These are phyloP conservation scores for Chlorops oryzae DNA, from an alignment of 1,140 invertebrate genomes.

Conservation along the genomic window DNA sequence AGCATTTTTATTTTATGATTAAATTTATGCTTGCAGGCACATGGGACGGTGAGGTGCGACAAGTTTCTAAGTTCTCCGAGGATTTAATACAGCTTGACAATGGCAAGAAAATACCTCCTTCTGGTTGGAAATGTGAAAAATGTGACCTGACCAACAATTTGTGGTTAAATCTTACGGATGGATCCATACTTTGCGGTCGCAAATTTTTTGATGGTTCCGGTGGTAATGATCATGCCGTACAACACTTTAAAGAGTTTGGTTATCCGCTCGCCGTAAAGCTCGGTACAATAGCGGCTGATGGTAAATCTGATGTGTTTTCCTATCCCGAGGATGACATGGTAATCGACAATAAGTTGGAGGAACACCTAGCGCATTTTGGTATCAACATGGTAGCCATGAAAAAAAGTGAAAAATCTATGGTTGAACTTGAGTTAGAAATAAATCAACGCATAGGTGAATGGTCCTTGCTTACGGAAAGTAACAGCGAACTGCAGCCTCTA, in stretches of 20 bases:
- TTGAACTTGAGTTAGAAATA: slow-evolving; percentile 93
- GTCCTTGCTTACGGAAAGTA: slow-evolving; percentile 85
- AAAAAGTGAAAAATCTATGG: slow-evolving; percentile 99
- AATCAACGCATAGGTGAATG: slow-evolving; percentile 95
- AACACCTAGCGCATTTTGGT: slow-evolving; percentile 91
- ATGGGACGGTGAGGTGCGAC: slow-evolving; percentile 88
- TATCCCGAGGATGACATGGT: slow-evolving; percentile 99
- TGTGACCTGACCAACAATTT: slow-evolving; percentile 93
- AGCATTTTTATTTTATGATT: too few species aligned
- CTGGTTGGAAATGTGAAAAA: slow-evolving; percentile 90
- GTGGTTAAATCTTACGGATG: slow-evolving; percentile 97
- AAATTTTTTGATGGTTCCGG: slow-evolving; percentile 92
- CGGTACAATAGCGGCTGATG: slow-evolving; percentile 90
- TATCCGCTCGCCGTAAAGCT: slow-evolving; percentile 95
- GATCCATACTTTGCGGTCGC: slow-evolving; percentile 88
- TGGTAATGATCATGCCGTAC: slow-evolving; percentile 91
- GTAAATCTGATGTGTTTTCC: slow-evolving; percentile 90
- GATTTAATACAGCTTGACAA: slow-evolving; percentile 82
- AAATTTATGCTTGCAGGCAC: slow-evolving; percentile 53
- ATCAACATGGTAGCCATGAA: slow-evolving; percentile 89
- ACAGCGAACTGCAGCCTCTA: slow-evolving; percentile 75
- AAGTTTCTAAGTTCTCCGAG: slow-evolving; percentile 74
- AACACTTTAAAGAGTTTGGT: slow-evolving; percentile 72
- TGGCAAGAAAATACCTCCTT: slow-evolving; percentile 83
- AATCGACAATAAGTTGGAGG: slow-evolving; percentile 78